Conservation (phyloP, 2,888 invertebrate genomes). For the Synanthedon tipuliformis region DNA sequence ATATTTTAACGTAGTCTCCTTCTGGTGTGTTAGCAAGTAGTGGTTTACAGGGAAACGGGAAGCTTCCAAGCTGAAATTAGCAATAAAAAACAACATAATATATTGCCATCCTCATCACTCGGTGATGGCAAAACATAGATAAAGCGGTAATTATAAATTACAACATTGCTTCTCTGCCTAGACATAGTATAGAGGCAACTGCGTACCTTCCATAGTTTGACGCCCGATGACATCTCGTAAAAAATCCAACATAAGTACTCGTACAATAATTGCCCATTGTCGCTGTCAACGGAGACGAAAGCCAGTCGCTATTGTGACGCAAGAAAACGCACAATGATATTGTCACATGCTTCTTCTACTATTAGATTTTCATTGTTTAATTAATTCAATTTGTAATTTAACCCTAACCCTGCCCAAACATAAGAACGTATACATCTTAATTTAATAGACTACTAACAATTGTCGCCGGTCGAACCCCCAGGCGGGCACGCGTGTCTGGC, state of each 20-base stretch:
- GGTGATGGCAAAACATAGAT: neutral
- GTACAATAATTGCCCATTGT: neutral
- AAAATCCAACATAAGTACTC: neutral
- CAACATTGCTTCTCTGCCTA: neutral
- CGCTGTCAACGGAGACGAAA: neutral
- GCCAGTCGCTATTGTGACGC: conserved; percentile 3
- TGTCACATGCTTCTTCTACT: conserved; percentile 14
- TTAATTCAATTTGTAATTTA: no score
- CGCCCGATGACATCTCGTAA: neutral
- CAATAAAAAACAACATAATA: neutral
- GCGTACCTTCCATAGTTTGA: neutral
- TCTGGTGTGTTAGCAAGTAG: no score
- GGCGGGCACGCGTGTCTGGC: no score
- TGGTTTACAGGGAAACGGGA: no score
- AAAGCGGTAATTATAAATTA: neutral
- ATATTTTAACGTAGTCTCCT: no score
- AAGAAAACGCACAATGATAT: conserved; percentile 22
- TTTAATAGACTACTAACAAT: no score
- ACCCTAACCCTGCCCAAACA: no score
- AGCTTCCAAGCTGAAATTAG: no score
- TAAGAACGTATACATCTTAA: no score
- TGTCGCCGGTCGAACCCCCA: no score
- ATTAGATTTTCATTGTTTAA: conserved; percentile 11
- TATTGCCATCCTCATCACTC: neutral
- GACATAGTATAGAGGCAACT: neutral